Percentiles rank a stretch among this genome's conserved stretches.
Conservation (phyloP, 2,888 invertebrate genomes). For the Calameuta filiformis region DNA sequence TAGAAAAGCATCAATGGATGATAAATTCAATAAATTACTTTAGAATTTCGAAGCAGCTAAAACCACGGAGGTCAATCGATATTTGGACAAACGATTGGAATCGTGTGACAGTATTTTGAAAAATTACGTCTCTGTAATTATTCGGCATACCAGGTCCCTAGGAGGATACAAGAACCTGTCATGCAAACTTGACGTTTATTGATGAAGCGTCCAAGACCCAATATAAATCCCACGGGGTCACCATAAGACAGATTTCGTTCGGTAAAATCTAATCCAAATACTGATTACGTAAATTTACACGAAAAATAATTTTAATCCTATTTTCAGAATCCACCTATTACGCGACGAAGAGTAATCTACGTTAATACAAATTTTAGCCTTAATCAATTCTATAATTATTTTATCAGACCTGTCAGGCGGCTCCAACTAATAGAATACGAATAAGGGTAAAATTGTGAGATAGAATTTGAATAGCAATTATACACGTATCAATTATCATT, state of each 20-base stretch:
- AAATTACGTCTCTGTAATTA: conserved; percentile 1
- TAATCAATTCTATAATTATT: no score
- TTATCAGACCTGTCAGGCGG: no score
- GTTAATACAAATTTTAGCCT: no score
- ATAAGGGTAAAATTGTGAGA: no score
- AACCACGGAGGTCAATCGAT: background rate
- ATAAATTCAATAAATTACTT: background rate
- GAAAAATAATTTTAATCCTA: no score
- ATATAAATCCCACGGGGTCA: conserved; percentile 29
- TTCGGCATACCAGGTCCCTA: background rate
- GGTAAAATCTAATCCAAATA: no score
- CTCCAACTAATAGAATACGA: no score
- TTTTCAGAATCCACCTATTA: no score
- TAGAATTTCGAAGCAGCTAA: background rate
- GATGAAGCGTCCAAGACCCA: conserved; percentile 28
- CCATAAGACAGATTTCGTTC: conserved; percentile 4
- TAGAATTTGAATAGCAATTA: no score
- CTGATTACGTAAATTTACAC: no score
- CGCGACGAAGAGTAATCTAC: no score
- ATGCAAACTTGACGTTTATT: conserved; percentile 25
- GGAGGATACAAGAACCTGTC: background rate
- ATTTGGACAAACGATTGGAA: background rate
- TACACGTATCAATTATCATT: no score
- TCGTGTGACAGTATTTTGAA: background rate
- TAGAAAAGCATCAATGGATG: background rate